These are phyloP conservation scores for Xestia c-nigrum DNA, from an alignment of 2,888 invertebrate species.

Conservation along the genomic window DNA sequence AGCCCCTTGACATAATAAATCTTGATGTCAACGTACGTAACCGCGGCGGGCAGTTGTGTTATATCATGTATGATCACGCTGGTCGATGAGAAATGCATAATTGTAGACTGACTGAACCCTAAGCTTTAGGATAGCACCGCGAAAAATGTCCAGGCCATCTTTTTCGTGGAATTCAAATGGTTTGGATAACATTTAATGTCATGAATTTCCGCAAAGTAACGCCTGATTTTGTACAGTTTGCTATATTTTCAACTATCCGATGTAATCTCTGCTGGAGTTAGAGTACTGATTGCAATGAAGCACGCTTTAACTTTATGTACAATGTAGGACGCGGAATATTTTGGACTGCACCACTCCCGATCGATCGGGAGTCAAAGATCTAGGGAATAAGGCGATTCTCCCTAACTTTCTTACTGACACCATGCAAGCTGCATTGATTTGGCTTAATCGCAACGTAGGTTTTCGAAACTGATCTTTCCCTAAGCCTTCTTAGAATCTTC, in stretches of 20 bases:
- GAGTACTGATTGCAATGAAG: neutral
- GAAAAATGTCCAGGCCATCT: too few species aligned
- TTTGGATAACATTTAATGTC: too few species aligned
- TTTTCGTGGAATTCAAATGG: neutral
- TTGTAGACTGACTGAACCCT: neutral
- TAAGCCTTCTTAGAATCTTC: neutral
- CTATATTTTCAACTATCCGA: neutral
- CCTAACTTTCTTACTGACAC: neutral
- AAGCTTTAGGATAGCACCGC: neutral
- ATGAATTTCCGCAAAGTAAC: too few species aligned
- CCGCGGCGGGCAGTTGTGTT: constrained; percentile 18
- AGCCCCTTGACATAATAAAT: constrained; percentile 47
- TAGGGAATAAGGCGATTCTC: neutral
- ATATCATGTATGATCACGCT: neutral
- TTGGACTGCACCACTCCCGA: neutral
- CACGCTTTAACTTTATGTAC: neutral
- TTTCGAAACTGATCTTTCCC: neutral
- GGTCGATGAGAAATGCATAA: neutral
- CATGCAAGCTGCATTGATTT: neutral
- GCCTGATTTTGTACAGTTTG: too few species aligned
- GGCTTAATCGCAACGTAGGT: neutral
- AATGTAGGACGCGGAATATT: neutral
- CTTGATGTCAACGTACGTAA: constrained; percentile 11
- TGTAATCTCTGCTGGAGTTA: neutral
- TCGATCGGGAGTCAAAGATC: neutral